Conservation (phyloP, 1,140 invertebrate species). For the Nasonia longicornis region DNA sequence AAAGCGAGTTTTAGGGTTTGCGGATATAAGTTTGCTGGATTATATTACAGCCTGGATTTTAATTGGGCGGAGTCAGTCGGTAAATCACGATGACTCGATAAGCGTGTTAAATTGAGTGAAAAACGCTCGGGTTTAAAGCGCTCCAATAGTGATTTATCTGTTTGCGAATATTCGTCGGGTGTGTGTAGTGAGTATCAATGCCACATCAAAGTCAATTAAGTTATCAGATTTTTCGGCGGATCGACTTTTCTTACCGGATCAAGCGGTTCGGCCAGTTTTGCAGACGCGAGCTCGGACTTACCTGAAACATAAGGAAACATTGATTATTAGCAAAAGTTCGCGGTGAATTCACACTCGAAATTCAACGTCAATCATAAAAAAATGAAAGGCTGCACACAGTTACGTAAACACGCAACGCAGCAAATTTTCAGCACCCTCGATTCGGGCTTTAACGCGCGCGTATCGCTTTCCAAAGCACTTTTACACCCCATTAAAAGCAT, state of each 20-base stretch:
- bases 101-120: background rate
- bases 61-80: too few species aligned
- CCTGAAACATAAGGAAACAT: slow-evolving; percentile 24
- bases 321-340: background rate
- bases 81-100: background rate
- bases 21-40: background rate
- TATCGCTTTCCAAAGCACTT: background rate
- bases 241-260: background rate
- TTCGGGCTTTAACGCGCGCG: background rate
- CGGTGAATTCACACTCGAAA: too few species aligned
- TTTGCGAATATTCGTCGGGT: too few species aligned
- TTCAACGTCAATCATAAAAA: background rate
- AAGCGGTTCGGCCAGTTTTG: background rate
- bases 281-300: background rate
- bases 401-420: background rate
- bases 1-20: background rate
- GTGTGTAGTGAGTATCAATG: too few species aligned
- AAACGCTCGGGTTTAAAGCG: background rate
- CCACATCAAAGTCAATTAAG: background rate
- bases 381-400: background rate
- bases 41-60: too few species aligned
- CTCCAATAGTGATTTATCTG: too few species aligned
- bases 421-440: background rate
- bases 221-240: background rate
- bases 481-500: background rate